A percentile compares a stretch with the other conserved stretches of the same genome.
Evolutionary conservation across 1,140 invertebrate genomes (phyloP).

Genomic region (Asbolus verrucosus): DNA sequence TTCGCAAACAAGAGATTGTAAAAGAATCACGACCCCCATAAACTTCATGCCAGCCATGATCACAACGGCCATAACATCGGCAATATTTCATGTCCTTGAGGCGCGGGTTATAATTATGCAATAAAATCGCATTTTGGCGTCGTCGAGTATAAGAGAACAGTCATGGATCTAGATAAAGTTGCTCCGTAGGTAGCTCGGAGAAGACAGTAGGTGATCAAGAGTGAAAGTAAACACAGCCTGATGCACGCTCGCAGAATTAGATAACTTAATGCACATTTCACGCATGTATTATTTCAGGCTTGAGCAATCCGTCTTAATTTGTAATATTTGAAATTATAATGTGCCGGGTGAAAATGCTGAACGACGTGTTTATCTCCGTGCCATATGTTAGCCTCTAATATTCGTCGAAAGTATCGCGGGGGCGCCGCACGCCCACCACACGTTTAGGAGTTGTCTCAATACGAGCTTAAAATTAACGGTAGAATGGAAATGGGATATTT

Average conservation of each 20-base stretch:
- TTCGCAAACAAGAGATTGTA: no score
- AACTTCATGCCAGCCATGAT: slow-evolving; percentile 6
- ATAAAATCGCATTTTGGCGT: slow-evolving; percentile 23
- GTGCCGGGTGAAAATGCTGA: slow-evolving; percentile 8
- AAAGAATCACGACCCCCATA: no score
- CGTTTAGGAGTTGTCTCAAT: slow-evolving; percentile 19
- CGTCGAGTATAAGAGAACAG: slow-evolving; percentile 22
- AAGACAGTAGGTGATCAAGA: slow-evolving; percentile 45
- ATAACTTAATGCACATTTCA: slow-evolving; percentile 39
- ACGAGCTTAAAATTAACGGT: slow-evolving; percentile 31
- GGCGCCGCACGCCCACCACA: slow-evolving; percentile 26
- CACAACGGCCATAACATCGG: slow-evolving; percentile 5
- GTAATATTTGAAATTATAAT: slow-evolving; percentile 37
- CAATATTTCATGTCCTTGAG: slow-evolving; percentile 30
- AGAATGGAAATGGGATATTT: slow-evolving; percentile 28
- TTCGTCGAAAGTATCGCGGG: slow-evolving; percentile 40
- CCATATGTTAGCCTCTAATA: slow-evolving; percentile 33
- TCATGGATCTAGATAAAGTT: slow-evolving; percentile 44
- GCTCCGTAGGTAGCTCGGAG: slow-evolving; percentile 41
- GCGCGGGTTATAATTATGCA: slow-evolving; percentile 39
- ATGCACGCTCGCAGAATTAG: slow-evolving; percentile 37
- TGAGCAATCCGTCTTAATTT: slow-evolving; percentile 37
- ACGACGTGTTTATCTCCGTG: slow-evolving; percentile 22
- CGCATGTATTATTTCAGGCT: slow-evolving; percentile 37
- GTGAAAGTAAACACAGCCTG: slow-evolving; percentile 44